A percentile compares a stretch with the other conserved stretches of the same genome.
These are phyloP conservation scores for Alosa sapidissima DNA, from an alignment of 2,797 vertebrate genomes.

Conservation along the genomic window DNA sequence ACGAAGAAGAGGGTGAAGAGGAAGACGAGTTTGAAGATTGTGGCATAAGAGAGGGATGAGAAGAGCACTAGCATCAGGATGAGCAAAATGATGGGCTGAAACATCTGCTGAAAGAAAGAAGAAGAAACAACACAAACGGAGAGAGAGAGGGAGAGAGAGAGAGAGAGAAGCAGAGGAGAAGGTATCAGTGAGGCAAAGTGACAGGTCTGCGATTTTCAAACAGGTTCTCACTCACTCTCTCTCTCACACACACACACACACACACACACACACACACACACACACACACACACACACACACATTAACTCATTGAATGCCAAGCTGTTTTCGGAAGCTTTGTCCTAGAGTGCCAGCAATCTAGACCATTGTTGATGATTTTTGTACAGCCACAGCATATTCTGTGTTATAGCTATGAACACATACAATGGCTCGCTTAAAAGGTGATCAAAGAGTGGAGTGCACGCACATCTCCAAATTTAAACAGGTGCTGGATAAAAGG, in stretches of 20 bases:
- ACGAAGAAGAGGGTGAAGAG: slow-evolving; percentile 99
- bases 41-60: slow-evolving; percentile 97
- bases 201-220: neutral
- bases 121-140: slow-evolving; percentile 36
- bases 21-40: slow-evolving; percentile 99
- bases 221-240: neutral
- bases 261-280: neutral
- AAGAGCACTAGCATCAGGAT: slow-evolving; percentile 99
- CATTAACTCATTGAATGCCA: too few species aligned
- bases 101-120: slow-evolving; percentile 87
- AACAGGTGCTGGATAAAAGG: too few species aligned
- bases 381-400: too few species aligned
- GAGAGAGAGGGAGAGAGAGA: slow-evolving; percentile 24
- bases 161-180: slow-evolving; percentile 4
- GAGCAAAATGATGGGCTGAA: slow-evolving; percentile 99
- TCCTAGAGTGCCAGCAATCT: too few species aligned
- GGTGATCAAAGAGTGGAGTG: too few species aligned
- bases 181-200: slow-evolving; percentile 19
- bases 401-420: too few species aligned
- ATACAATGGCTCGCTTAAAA: too few species aligned
- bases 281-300: too few species aligned
- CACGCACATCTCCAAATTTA: too few species aligned
- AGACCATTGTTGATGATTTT: too few species aligned
- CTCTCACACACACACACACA: neutral
- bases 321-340: too few species aligned